Base-by-base conservation (phyloP, 37 sponge, comb jelly and placozoan species). In the Geodia barretti region DNA sequence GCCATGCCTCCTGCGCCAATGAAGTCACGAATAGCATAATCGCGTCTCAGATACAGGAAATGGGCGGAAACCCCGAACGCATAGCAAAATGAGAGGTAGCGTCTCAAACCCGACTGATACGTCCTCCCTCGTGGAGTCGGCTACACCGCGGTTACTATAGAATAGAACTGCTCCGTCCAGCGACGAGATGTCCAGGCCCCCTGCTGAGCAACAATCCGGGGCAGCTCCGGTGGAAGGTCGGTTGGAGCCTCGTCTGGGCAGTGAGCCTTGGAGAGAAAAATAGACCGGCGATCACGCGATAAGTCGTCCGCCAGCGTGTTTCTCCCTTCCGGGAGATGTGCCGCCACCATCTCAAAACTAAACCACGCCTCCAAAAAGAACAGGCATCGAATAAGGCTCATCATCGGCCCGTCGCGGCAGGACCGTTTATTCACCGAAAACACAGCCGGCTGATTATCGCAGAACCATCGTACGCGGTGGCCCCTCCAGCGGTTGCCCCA, bases 11-110 rank as follows among this genome's bases (percentile, higher is more conserved):
- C 2, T 4, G 4, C 2, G 77, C 82, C 39, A 90, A 41, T 37
- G 68, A 83, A 1, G 84, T 40, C 4, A 79, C 39, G 35, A 80
- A 2, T 68, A 47, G 32, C 76, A 66, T 30, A 85, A 38, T 29
- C 62, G 25, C n/a, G 65, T 32, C 41, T 90, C 86, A 1, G 86
- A 85, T 0, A 78, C 86, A 7, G 86, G 91, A n/a, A 80, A 91
- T 87, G 87, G n/a, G 79, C 40, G 21, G 70, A 26, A 3, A 76
- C 41, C 39, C 35, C 30, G 54, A 58, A 79, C 29, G 35, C 25
- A 23, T 37, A 37, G 25, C 87, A 86, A 68, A 91, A 91, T 20
- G 33, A 28, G 0, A 60, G 30, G 42, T 79, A 91, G 9, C 69
- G 40, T 0, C 43, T n/a, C 29, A 71, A 60, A 1, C 73, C 92